phyloP scores from a whole-genome alignment of 2,113 vertebrate species.

The Ictalurus furcatus region DNA sequence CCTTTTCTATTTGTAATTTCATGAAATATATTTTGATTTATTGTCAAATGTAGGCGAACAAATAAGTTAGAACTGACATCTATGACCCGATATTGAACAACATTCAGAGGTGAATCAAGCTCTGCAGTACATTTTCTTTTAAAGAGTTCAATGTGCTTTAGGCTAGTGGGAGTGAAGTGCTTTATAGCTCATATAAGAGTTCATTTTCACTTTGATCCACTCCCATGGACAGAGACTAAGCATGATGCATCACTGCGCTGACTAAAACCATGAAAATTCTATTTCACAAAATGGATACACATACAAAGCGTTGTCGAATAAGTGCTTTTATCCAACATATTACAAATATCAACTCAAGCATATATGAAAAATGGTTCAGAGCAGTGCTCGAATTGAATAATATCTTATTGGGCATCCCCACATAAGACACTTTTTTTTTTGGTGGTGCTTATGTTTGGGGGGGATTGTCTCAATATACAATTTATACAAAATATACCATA shows the following conservation, averaged over 20 bases:
- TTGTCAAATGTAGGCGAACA: not conserved
- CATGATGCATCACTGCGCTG: not conserved
- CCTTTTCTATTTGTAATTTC: not conserved
- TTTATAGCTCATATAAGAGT: constrained; percentile 18
- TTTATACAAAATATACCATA: no score
- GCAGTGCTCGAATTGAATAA: no score
- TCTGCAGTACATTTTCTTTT: constrained; percentile 20
- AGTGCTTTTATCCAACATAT: not conserved
- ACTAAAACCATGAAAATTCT: constrained; percentile 1
- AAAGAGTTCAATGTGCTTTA: constrained; percentile 28
- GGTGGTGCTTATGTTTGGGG: no score
- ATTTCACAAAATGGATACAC: constrained; percentile 12
- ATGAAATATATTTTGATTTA: not conserved
- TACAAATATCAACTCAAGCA: constrained; percentile 13
- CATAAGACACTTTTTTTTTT: no score
- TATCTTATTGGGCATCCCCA: no score
- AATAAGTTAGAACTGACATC: not conserved
- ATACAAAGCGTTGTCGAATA: not conserved
- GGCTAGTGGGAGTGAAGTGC: constrained; percentile 11
- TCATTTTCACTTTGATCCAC: constrained; percentile 36
- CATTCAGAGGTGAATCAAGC: not conserved
- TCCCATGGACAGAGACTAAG: not conserved
- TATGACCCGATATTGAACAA: not conserved
- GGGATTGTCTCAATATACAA: no score
- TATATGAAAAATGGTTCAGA: not conserved